Percentiles rank a stretch among this genome's conserved stretches.
Conservation (phyloP, 1,140 invertebrate genomes). For the Aphis craccivora region DNA sequence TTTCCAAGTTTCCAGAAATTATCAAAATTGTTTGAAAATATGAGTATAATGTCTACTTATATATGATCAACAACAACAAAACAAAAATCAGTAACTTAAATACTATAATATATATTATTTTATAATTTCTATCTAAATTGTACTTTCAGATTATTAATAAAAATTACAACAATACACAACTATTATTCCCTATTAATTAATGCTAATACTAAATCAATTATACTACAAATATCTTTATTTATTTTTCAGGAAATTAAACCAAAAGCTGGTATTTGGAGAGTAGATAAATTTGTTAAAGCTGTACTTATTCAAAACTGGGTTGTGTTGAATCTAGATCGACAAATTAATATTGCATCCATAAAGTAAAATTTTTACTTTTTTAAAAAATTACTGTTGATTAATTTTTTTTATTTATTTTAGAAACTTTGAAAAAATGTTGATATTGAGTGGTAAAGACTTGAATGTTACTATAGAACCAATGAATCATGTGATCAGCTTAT, state of each 20-base stretch:
- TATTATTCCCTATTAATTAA: no score
- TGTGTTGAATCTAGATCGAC: slow-evolving; percentile 64
- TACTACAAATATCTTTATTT: background rate
- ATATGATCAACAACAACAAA: no score
- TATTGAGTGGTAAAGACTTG: background rate
- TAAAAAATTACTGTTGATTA: background rate
- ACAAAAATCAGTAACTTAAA: no score
- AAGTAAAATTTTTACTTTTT: background rate
- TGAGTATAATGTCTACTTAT: no score
- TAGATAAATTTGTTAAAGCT: slow-evolving; percentile 63
- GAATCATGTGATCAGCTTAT: background rate
- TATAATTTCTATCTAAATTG: no score
- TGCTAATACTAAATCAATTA: no score
- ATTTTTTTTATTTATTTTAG: slow-evolving; percentile 27
- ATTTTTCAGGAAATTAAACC: slow-evolving; percentile 40
- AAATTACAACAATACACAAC: no score
- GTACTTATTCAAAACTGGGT: slow-evolving; percentile 64
- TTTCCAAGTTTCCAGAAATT: no score
- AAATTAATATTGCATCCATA: slow-evolving; percentile 10
- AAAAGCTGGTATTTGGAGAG: slow-evolving; percentile 65
- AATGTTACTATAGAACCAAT: slow-evolving; percentile 34
- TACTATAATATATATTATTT: no score
- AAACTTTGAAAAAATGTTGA: slow-evolving; percentile 16
- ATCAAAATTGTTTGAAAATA: no score
- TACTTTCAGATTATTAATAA: no score